Base-by-base conservation (phyloP, 2,888 invertebrate genomes). In the Morinoia aosen region DNA sequence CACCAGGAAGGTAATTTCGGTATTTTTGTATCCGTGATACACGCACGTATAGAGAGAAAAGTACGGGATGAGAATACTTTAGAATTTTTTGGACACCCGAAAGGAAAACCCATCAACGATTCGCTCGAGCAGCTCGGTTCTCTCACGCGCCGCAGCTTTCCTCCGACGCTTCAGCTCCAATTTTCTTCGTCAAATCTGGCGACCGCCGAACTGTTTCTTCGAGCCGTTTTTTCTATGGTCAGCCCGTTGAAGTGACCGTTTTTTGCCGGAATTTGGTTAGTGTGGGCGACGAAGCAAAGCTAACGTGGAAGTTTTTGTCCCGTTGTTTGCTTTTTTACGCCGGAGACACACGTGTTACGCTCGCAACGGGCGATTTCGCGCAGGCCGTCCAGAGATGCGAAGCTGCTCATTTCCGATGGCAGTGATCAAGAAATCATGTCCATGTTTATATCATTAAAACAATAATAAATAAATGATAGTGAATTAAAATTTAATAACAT, bases 221-320 rank as follows among this genome's bases (percentile, higher is more conserved):
- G 76, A 76, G 76, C 76, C 76, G 25, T 76, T 76, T 76, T 76
- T 76, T 76, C 76, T 76, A 76, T 76, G 76, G 76, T 76, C 76
- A 33, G 76, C 76, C 76, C 76, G 76, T 76, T 76, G 76, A 25
- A 76, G 76, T 10, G 76, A 76, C 76, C 76, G 76, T 76, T 76
- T 76, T 76, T 76, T 76, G 25, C 33, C 16, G 76, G 76, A 76
- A 76, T 76, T 76, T 76, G 76, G 76, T 76, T 33, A 76, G 76
- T 33, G 76, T 25, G 25, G 76, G 33, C 76, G 76, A 16, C 76
- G 76, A 76, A 76, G 76, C 76, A 76, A 76, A 76, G 76, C 76
- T 76, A 76, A 76, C 76, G 76, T 33, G 76, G 25, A 76, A 76
- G 76, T 76, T 76, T 76, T 76, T 76, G 76, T 76, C 76, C 76